Evolutionary conservation across 2,113 vertebrate genomes (phyloP).

Genomic region (Tragelaphus strepsiceros): DNA sequence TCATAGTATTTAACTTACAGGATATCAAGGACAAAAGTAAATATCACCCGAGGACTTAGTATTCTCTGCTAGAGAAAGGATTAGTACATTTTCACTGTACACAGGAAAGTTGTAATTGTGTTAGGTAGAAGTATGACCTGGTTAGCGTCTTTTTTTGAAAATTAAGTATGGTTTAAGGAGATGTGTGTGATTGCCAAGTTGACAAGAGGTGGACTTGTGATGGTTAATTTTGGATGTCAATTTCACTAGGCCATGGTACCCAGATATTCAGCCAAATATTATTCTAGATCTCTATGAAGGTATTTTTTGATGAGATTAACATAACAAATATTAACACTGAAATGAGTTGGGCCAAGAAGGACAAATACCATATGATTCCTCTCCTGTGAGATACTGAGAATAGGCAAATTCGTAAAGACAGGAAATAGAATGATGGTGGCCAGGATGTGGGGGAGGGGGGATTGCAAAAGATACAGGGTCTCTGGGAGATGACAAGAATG

Average conservation of each 20-base stretch:
- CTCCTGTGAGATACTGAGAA: not conserved
- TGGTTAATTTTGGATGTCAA: not conserved
- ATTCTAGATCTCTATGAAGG: not conserved
- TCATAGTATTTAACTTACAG: not conserved
- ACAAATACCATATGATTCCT: not conserved
- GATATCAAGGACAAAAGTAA: not conserved
- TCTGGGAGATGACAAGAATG: not conserved
- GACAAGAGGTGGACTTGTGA: not conserved
- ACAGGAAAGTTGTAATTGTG: not conserved
- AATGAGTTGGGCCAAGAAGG: not conserved
- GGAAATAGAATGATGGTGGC: not conserved
- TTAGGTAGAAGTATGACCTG: not conserved
- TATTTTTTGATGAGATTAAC: not conserved
- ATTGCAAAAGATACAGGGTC: not conserved
- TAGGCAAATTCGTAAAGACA: not conserved
- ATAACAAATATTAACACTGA: not conserved
- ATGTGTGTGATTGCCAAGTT: not conserved
- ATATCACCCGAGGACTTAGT: not conserved
- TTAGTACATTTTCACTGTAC: not conserved
- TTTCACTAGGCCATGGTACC: not conserved
- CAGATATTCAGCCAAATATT: not conserved
- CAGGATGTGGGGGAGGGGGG: not conserved
- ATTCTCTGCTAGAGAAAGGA: not conserved
- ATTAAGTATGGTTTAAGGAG: not conserved
- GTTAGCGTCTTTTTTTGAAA: not conserved